These are phyloP conservation scores for Rhadina sibilatrix DNA, from an alignment of 2,113 vertebrate species.

Conservation along the genomic window DNA sequence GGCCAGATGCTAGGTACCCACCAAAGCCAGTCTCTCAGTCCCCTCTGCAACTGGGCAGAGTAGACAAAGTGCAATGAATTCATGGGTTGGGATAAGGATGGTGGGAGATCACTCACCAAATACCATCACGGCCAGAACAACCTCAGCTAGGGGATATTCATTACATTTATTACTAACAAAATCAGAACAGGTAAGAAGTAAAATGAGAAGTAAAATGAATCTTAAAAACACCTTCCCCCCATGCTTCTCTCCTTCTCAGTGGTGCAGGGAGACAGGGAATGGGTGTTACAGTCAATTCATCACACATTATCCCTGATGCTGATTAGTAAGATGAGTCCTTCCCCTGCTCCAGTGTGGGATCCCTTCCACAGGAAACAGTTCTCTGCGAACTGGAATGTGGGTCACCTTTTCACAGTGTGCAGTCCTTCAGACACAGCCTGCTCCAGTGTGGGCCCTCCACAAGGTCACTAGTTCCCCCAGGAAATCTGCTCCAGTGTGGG, in stretches of 20 bases:
- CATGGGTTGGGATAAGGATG: neutral
- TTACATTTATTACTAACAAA: neutral
- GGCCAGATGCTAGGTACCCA: neutral
- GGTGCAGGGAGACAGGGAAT: neutral
- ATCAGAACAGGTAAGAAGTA: neutral
- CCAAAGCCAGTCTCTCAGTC: neutral
- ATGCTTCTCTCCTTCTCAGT: neutral
- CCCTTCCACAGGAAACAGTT: neutral
- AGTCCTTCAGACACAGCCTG: neutral
- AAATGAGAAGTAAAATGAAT: neutral
- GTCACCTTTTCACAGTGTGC: neutral
- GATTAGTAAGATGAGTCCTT: neutral
- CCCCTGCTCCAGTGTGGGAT: neutral
- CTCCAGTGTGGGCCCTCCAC: neutral
- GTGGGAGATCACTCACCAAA: neutral
- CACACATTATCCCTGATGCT: neutral
- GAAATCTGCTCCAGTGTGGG: neutral
- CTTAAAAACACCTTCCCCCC: neutral
- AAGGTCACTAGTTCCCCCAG: neutral
- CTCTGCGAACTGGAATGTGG: neutral
- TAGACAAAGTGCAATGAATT: neutral
- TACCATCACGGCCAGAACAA: accelerated
- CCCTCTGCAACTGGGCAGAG: neutral
- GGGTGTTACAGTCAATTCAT: neutral
- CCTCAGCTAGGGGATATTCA: neutral